Base-by-base conservation (phyloP, 2,888 invertebrate genomes). In the Drosophila gaucha region DNA sequence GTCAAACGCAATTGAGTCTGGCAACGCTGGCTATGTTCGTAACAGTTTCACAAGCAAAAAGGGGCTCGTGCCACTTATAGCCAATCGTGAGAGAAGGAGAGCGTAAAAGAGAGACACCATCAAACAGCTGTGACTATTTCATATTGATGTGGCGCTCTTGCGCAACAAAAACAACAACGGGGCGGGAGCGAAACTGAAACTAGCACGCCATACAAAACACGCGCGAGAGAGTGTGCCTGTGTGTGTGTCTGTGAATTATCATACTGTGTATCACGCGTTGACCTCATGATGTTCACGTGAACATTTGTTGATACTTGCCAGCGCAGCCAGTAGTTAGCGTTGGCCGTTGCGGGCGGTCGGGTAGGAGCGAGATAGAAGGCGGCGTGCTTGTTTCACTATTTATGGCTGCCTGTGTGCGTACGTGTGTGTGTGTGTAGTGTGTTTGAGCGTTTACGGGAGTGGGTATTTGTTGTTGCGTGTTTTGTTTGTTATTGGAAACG, bases 261-360 rank as follows among this genome's bases (percentile, higher is more conserved):
- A 75, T 76, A 63, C 67, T 56, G 90, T 90, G 93, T 94, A 74
- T 94, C 96, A 96, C 94, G 94, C 95, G 94, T 92, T 92, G 92
- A 92, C 93, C 93, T 95, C 96, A 95, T 96, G 96, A 93, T 94
- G 91, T 92, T 92, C 92, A 92, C 94, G 94, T 94, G 94, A 94
- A 91, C 91, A 91, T 80, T 85, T 84, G 86, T 82, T 87, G 85
- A 87, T 84, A 84, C 80, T 84, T 49, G 80, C 43, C 50, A 39
- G 66, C 38, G 41, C 51, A 70, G 71, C 59, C 8, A 39, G 22
- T 30, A 22, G 20, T n/a, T 20, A 16, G 46, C 24, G 14, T 28
- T 24, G 59, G 49, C 30, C 26, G 35, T 4, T 44, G 46, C 30
- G 44, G 35, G 33, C 35, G 46, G 18, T 39, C 31, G 65, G 33